A percentile compares a stretch with the other conserved stretches of the same genome.
Conservation (phyloP, 1,140 invertebrate species). For the Bombus polaris region DNA sequence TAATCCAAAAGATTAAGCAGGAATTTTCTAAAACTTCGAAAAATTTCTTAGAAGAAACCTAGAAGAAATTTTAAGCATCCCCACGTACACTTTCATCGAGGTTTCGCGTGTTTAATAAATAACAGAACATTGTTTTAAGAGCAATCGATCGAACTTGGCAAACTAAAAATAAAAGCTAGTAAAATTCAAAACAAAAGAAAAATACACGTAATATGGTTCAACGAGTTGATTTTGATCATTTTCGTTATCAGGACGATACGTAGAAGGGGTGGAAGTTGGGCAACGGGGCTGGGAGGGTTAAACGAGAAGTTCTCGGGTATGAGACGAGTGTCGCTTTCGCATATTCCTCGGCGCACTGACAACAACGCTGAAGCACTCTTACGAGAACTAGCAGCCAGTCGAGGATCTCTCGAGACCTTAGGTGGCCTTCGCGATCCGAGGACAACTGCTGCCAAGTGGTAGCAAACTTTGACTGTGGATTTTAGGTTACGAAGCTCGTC, state of each 20-base stretch:
- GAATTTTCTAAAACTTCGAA: too few species aligned
- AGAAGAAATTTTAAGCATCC: too few species aligned
- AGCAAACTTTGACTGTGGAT: slow-evolving; percentile 60
- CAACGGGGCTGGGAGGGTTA: slow-evolving; percentile 16
- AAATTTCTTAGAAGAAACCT: too few species aligned
- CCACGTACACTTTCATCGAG: too few species aligned
- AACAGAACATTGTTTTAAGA: too few species aligned
- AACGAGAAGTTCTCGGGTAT: slow-evolving; percentile 51
- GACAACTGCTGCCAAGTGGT: slow-evolving; percentile 55
- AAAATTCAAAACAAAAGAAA: background rate
- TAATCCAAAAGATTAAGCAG: too few species aligned
- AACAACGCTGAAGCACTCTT: slow-evolving; percentile 61
- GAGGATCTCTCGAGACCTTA: slow-evolving; percentile 65
- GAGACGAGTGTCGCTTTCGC: slow-evolving; percentile 56
- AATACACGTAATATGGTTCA: background rate
- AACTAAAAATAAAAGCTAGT: background rate
- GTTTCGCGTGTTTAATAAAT: too few species aligned
- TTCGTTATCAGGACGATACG: background rate
- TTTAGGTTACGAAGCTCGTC: slow-evolving; percentile 52
- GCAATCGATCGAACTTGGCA: too few species aligned
- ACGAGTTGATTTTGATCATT: slow-evolving; percentile 7
- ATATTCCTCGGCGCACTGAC: slow-evolving; percentile 60
- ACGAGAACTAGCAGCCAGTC: slow-evolving; percentile 62
- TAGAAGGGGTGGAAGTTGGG: background rate
- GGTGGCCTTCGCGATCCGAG: slow-evolving; percentile 63